These are phyloP conservation scores for Echinops telfairi DNA, from an alignment of 2,113 vertebrate species.

Conservation along the genomic window DNA sequence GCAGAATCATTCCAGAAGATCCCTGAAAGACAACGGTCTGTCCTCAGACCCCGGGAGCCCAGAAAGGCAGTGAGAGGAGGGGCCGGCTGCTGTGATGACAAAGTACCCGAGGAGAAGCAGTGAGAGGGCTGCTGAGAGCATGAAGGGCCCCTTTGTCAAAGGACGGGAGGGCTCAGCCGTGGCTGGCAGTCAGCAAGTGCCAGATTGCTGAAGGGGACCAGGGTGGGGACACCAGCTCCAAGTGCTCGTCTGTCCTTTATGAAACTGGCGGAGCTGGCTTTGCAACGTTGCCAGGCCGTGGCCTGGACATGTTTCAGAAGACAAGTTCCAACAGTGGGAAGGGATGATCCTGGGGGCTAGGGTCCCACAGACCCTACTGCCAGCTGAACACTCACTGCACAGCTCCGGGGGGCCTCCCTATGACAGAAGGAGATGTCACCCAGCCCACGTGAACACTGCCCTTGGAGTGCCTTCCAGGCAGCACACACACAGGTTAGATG, in stretches of 20 bases:
- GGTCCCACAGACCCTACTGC: background rate
- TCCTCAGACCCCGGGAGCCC: background rate
- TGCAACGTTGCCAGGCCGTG: background rate
- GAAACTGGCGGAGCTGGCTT: background rate
- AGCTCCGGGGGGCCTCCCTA: background rate
- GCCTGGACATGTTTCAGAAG: conserved; percentile 13
- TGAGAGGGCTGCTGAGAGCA: too few relatives aligned
- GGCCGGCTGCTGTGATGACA: background rate
- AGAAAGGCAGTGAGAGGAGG: too few relatives aligned
- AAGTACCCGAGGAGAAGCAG: too few relatives aligned
- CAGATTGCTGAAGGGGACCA: background rate
- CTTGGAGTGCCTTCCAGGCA: too few relatives aligned
- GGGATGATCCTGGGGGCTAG: background rate
- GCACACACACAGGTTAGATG: background rate
- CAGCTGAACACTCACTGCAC: too few relatives aligned
- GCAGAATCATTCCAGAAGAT: too few relatives aligned
- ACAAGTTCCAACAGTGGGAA: background rate
- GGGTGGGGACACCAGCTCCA: too few relatives aligned
- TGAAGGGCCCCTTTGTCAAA: background rate
- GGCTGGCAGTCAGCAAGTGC: background rate
- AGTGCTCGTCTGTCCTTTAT: too few relatives aligned
- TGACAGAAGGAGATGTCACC: background rate
- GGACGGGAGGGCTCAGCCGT: too few relatives aligned
- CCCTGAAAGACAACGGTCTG: too few relatives aligned
- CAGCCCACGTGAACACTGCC: background rate